Conservation (phyloP, 2,113 vertebrate genomes). For the Hymenochirus boettgeri region DNA sequence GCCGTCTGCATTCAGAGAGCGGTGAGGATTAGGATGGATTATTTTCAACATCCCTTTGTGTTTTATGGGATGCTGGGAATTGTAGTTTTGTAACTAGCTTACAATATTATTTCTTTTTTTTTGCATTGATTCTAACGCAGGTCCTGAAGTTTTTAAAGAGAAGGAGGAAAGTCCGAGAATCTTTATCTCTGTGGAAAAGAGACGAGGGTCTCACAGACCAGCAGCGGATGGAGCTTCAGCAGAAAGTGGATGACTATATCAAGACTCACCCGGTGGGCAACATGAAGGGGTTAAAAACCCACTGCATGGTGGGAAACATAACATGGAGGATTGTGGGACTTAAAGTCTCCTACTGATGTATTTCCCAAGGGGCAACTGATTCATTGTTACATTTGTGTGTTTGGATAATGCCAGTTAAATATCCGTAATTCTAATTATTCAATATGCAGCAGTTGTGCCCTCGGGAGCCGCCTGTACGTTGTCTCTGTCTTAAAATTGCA, state of each 20-base stretch:
- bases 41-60: no score
- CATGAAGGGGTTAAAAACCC: no score
- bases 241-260: conserved; percentile 76
- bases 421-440: not conserved
- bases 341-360: not conserved
- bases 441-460: not conserved
- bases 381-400: not conserved
- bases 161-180: conserved; percentile 52
- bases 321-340: no score
- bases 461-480: not conserved
- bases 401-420: not conserved
- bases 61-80: no score
- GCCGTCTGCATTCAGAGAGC: conserved; percentile 81
- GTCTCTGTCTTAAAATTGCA: no score
- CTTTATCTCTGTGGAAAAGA: conserved; percentile 61
- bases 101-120: not conserved
- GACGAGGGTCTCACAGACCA: conserved; percentile 70
- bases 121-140: conserved; percentile 54
- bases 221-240: conserved; percentile 69
- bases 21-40: no score
- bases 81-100: no score
- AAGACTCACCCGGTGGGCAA: conserved; percentile 64
- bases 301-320: no score
- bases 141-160: conserved; percentile 73
- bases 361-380: not conserved